A percentile compares a stretch with the other conserved stretches of the same genome.
Evolutionary conservation across 2,797 vertebrate species (phyloP).

Genomic region (Lateolabrax maculatus): DNA sequence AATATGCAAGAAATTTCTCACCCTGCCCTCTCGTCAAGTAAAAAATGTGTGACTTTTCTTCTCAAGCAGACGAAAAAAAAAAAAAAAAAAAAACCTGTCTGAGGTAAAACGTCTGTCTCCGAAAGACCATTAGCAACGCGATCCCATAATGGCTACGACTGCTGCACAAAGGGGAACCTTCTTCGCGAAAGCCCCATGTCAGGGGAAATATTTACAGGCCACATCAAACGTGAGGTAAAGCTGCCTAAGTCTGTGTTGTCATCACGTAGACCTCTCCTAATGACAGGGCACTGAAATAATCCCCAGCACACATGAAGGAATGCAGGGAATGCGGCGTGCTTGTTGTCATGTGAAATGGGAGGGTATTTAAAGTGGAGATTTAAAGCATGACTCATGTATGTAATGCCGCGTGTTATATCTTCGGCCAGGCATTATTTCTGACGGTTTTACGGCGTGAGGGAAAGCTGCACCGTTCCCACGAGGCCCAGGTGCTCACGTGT

Average conservation of each 20-base stretch:
- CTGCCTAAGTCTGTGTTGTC: slow-evolving; percentile 75
- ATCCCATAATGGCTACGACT: slow-evolving; percentile 58
- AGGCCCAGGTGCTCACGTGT: slow-evolving; percentile 63
- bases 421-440: slow-evolving; percentile 63
- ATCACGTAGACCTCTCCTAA: slow-evolving; percentile 71
- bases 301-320: slow-evolving; percentile 68
- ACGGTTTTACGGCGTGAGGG: slow-evolving; percentile 63
- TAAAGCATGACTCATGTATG: slow-evolving; percentile 62
- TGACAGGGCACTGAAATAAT: slow-evolving; percentile 77
- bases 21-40: background rate
- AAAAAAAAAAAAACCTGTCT: slow-evolving; percentile 39
- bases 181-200: slow-evolving; percentile 49
- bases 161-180: slow-evolving; percentile 62
- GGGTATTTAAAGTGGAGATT: slow-evolving; percentile 79
- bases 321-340: slow-evolving; percentile 70
- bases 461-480: slow-evolving; percentile 62
- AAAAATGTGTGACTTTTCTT: slow-evolving; percentile 33
- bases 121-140: slow-evolving; percentile 57
- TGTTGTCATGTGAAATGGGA: slow-evolving; percentile 71
- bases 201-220: slow-evolving; percentile 75
- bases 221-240: slow-evolving; percentile 74
- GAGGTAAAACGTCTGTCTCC: slow-evolving; percentile 45
- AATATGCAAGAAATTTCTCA: too few species aligned
- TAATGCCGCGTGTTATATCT: slow-evolving; percentile 63
- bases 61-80: slow-evolving; percentile 13